Evolutionary conservation across 1,140 invertebrate genomes (phyloP).

Genomic region (Halictus rubicundus): DNA sequence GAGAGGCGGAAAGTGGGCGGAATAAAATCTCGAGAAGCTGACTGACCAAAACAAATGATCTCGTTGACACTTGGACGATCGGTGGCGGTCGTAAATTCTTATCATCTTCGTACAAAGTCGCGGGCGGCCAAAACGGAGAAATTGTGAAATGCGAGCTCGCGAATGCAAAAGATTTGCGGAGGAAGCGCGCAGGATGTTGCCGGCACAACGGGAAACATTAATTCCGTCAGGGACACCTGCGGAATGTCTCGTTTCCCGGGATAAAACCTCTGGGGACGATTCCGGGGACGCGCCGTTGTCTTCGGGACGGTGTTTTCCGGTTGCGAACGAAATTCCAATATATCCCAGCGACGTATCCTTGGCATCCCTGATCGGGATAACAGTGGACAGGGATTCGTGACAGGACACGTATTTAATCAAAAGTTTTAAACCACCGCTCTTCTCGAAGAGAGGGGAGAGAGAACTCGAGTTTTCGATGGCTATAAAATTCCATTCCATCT

Average conservation of each 20-base stretch:
- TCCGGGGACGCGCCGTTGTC: no score
- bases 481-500: background rate
- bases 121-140: background rate
- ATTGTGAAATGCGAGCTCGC: background rate
- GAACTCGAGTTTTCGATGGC: background rate
- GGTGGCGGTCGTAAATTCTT: no score
- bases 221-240: background rate
- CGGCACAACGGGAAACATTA: background rate
- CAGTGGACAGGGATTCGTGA: background rate
- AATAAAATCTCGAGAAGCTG: no score
- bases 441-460: background rate
- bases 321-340: background rate
- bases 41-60: no score
- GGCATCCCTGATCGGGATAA: background rate
- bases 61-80: no score
- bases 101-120: background rate
- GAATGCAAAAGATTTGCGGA: background rate
- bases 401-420: conserved; percentile 4
- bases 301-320: background rate
- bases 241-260: background rate
- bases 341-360: background rate
- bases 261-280: no score
- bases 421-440: background rate
- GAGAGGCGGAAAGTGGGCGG: no score
- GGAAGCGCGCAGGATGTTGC: background rate